Conservation (phyloP, 2,113 vertebrate genomes). For the Apistogramma diplotaenia region DNA sequence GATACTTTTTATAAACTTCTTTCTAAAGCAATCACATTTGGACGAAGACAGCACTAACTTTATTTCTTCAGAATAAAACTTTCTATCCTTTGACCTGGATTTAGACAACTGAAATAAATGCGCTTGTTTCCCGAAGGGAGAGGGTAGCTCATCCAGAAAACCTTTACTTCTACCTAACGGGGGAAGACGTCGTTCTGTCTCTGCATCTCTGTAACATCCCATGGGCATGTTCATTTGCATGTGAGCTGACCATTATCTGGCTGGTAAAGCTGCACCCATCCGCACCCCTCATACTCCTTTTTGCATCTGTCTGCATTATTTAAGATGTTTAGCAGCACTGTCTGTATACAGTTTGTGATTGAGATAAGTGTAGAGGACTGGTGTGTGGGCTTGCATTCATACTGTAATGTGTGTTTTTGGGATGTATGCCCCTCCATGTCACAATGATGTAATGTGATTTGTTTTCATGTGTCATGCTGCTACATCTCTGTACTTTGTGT, state of each 20-base stretch:
- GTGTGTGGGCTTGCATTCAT: background rate
- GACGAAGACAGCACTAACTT: background rate
- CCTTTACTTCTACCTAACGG: background rate
- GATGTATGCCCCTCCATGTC: background rate
- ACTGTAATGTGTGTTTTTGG: background rate
- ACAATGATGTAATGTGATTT: background rate
- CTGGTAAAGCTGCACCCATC: background rate
- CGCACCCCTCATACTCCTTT: background rate
- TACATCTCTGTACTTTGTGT: background rate
- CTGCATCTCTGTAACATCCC: conserved; percentile 4
- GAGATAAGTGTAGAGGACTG: background rate
- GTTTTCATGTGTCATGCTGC: background rate
- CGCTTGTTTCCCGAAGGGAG: background rate
- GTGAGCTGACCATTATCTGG: conserved; percentile 36
- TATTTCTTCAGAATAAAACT: background rate
- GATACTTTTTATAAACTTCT: background rate
- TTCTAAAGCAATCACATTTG: background rate
- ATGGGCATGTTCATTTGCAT: conserved; percentile 38
- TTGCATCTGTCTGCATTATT: conserved; percentile 36
- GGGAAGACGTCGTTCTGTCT: background rate
- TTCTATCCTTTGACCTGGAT: background rate
- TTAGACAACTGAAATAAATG: background rate
- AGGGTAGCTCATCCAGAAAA: background rate
- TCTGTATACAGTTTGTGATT: background rate
- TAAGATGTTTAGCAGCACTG: background rate